Evolutionary conservation across 2,888 invertebrate genomes (phyloP).

Genomic region (Margaritifera margaritifera): DNA sequence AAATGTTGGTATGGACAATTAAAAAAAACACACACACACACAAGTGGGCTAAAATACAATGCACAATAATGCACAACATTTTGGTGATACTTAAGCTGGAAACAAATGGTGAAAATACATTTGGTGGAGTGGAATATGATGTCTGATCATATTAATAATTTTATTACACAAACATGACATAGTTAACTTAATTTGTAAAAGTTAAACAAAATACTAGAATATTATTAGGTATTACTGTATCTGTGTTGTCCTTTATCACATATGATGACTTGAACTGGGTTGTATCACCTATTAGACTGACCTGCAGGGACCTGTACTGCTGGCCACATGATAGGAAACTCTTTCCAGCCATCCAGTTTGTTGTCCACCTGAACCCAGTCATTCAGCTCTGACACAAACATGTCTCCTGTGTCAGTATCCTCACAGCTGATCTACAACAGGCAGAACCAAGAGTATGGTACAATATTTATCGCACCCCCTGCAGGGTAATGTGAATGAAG

Average conservation of each 20-base stretch:
- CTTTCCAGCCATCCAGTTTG: constrained; percentile 64
- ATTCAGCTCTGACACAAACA: constrained; percentile 53
- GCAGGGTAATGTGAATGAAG: neutral
- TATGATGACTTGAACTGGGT: no score
- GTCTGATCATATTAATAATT: neutral
- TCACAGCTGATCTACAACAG: constrained; percentile 53
- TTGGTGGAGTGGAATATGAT: no score
- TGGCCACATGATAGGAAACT: constrained; percentile 63
- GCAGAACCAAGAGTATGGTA: no score
- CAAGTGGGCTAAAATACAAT: no score
- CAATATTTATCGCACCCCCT: neutral
- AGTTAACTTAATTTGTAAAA: no score
- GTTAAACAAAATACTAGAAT: no score
- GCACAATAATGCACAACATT: no score
- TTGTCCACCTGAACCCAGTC: constrained; percentile 53
- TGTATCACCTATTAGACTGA: constrained; percentile 13
- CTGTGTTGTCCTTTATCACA: neutral
- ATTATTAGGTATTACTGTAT: neutral
- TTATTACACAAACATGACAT: neutral
- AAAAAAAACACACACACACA: no score
- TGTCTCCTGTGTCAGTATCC: constrained; percentile 55
- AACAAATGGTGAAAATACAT: no score
- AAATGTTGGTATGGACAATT: no score
- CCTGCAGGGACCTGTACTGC: constrained; percentile 54
- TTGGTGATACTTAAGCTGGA: no score